Percentiles rank a stretch among this genome's conserved stretches.
These are phyloP conservation scores for Andrena bucephala DNA, from an alignment of 2,888 invertebrate species.

Conservation along the genomic window DNA sequence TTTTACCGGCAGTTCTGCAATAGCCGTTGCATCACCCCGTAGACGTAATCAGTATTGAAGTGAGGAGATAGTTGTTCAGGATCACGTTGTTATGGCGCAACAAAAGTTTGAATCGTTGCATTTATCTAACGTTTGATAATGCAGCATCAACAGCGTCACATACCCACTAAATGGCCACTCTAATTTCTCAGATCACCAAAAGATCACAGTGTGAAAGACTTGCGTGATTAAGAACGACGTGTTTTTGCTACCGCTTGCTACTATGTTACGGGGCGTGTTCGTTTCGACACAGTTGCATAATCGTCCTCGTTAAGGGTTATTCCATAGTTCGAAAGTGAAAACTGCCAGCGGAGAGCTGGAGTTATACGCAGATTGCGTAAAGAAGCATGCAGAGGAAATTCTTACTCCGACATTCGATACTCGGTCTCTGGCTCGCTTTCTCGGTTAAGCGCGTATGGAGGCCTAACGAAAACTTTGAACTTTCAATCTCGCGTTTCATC, in stretches of 20 bases:
- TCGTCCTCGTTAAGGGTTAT: conserved; percentile 12
- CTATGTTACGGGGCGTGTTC: not conserved
- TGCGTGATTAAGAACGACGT: not conserved
- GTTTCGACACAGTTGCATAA: not conserved
- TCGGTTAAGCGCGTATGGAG: not conserved
- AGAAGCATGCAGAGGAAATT: conserved; percentile 15
- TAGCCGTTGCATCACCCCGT: too few species aligned
- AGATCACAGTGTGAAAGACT: not conserved
- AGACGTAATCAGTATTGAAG: too few species aligned
- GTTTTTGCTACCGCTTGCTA: not conserved
- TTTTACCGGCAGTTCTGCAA: too few species aligned
- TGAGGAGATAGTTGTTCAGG: too few species aligned
- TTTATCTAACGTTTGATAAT: not conserved
- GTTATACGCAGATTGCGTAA: not conserved
- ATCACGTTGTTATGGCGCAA: too few species aligned
- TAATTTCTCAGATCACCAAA: not conserved
- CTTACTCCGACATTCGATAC: conserved; percentile 14
- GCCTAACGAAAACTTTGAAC: not conserved
- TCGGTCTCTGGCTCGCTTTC: not conserved
- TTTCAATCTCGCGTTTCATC: not conserved
- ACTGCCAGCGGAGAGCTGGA: not conserved
- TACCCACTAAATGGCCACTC: not conserved
- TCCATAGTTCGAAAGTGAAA: conserved; percentile 22
- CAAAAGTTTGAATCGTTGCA: not conserved
- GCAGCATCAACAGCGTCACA: not conserved